Conservation (phyloP, 2,888 invertebrate species). For the Spatulosminthurus flaviceps region DNA sequence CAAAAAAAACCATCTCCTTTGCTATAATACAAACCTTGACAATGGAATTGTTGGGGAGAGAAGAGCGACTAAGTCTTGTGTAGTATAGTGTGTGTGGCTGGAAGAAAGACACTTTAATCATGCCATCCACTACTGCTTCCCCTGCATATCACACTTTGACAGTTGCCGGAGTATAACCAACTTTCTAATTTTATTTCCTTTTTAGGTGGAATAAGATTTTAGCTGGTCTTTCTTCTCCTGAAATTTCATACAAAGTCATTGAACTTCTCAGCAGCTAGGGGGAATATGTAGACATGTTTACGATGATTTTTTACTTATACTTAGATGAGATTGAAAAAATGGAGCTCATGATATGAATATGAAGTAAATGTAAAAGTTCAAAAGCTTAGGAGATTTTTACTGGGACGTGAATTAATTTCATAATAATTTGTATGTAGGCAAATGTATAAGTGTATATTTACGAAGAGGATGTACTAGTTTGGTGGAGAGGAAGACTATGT, state of each 20-base stretch:
- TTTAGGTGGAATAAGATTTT: background rate
- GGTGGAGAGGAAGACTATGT: too few species aligned
- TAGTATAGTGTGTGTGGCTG: too few species aligned
- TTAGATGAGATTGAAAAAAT: background rate
- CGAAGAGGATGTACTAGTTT: too few species aligned
- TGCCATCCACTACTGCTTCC: too few species aligned
- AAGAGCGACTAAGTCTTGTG: too few species aligned
- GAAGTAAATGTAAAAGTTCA: background rate
- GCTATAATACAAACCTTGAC: too few species aligned
- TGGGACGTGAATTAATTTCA: constrained; percentile 14
- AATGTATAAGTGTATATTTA: background rate
- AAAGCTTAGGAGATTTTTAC: background rate
- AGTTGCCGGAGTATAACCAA: background rate
- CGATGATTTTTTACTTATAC: background rate
- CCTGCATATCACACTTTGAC: background rate
- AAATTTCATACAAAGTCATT: too few species aligned
- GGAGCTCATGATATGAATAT: constrained; percentile 6
- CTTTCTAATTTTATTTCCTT: constrained; percentile 4
- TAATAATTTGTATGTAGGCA: background rate
- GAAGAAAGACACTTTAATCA: too few species aligned
- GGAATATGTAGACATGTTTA: background rate
- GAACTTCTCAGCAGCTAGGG: too few species aligned
- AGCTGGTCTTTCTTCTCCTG: too few species aligned
- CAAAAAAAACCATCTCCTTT: too few species aligned
- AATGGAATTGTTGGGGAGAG: too few species aligned